A percentile compares a stretch with the other conserved stretches of the same genome.
Evolutionary conservation across 2,797 vertebrate species (phyloP).

Genomic region (Loriculus beryllinus): DNA sequence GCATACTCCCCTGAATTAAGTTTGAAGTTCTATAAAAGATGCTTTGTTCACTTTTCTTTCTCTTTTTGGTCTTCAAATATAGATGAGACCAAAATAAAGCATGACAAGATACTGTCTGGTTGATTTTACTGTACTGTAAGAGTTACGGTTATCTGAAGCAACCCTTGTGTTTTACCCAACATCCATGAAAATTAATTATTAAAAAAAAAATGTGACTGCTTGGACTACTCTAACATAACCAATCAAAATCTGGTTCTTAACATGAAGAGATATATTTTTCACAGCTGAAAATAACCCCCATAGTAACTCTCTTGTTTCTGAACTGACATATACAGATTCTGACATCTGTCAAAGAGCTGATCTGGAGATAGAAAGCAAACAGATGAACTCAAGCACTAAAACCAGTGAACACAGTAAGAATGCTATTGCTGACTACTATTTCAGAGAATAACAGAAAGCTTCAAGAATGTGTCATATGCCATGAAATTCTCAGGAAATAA

Average conservation of each 20-base stretch:
- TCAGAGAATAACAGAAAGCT: background rate
- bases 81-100: background rate
- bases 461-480: background rate
- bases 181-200: background rate
- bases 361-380: background rate
- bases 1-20: background rate
- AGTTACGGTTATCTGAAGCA: background rate
- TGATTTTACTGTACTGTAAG: background rate
- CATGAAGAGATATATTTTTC: background rate
- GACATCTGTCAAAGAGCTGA: background rate
- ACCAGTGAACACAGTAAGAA: background rate
- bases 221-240: background rate
- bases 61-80: background rate
- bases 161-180: background rate
- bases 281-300: background rate
- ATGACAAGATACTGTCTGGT: background rate
- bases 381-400: slow-evolving; percentile 2
- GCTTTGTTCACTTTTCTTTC: background rate
- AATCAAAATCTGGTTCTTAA: background rate
- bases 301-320: background rate
- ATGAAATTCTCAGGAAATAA: background rate
- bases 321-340: background rate
- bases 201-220: background rate
- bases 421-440: background rate
- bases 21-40: background rate